Base-by-base conservation (phyloP, 35 echinoderm and acorn worm genomes). In the Amphiura filiformis region DNA sequence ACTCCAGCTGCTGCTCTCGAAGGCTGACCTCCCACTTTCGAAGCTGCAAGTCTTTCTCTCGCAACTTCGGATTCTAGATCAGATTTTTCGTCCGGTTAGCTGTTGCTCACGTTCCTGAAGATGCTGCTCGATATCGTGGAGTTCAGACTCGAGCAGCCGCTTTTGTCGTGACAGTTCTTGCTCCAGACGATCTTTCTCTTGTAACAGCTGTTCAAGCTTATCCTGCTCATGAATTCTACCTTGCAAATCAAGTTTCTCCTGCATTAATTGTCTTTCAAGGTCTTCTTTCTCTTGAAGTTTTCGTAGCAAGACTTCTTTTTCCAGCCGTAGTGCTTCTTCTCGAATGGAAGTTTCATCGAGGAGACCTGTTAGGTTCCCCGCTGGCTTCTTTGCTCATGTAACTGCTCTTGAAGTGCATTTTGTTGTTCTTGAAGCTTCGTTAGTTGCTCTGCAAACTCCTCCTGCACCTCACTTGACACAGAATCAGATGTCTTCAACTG, bases 121-220 rank as follows among this genome's bases (percentile, higher is more conserved):
- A 32, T 94, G 91, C 57, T 85, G 87, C 76, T 99, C 96, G 0
- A 99, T 82, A 31, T 99, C 96, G 13, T 90, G 82, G 20, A 99
- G 86, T 34, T 99, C 96, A 34, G 86, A 56, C 77, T 99, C 93
- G 9, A 99, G 86, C 22, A 56, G 77, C 30, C 83, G 84, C 65
- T 99, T 99, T 57, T 99, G 96, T 39, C 90, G 78, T 5, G 96
- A 81, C 32, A 99, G 90, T 76, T 99, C 96, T 76, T 99, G 96
- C 84, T 99, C 96, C 39, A 99, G 82, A 30, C 80, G 77, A 37
- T 99, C 96, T 81, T 94, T 99, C 77, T 99, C 93, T 13, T 92
- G 87, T 11, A 99, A 78, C 13, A 99, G 56, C 30, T 87, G 87
- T 79, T 99, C 96, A 30, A 99, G 79, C 30, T 86, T 49, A 75